A percentile compares a stretch with the other conserved stretches of the same genome.
phyloP scores from a whole-genome alignment of 2,797 vertebrate species.

The Pangasius sanitwongsei region DNA sequence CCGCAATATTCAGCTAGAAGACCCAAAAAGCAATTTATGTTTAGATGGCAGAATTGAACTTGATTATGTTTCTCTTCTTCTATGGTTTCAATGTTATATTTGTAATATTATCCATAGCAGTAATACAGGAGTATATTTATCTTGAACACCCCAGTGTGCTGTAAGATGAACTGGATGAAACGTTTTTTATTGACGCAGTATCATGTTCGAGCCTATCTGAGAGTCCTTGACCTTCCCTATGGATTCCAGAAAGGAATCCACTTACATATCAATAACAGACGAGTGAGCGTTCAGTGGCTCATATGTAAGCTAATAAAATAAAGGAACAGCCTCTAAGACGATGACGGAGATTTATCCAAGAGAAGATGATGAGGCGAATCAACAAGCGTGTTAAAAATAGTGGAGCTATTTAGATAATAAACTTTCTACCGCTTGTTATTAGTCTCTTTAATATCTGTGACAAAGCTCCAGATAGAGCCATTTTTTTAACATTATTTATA shows the following conservation, averaged over 20 bases:
- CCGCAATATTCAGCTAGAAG: not conserved
- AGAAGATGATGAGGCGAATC: not conserved
- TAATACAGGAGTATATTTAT: not conserved
- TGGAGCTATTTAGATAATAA: not conserved
- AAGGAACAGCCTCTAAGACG: not conserved
- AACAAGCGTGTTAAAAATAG: not conserved
- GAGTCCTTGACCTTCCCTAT: conserved; percentile 44
- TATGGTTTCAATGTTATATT: not conserved
- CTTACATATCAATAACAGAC: conserved; percentile 40
- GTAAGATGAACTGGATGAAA: conserved; percentile 14
- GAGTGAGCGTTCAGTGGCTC: not conserved
- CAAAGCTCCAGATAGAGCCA: not conserved
- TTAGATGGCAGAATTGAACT: not conserved
- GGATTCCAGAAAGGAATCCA: conserved; percentile 31
- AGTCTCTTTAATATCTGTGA: not conserved
- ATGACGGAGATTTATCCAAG: not conserved
- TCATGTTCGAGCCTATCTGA: conserved; percentile 23
- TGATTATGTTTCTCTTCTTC: not conserved
- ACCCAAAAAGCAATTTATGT: not conserved
- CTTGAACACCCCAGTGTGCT: not conserved
- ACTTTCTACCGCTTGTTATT: not conserved
- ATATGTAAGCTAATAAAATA: conserved; percentile 26
- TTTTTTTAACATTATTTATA: not conserved
- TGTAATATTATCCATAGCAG: not conserved
- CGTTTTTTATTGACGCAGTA: conserved; percentile 20